Conservation (phyloP, 1,140 invertebrate species). For the Antheraea pernyi region DNA sequence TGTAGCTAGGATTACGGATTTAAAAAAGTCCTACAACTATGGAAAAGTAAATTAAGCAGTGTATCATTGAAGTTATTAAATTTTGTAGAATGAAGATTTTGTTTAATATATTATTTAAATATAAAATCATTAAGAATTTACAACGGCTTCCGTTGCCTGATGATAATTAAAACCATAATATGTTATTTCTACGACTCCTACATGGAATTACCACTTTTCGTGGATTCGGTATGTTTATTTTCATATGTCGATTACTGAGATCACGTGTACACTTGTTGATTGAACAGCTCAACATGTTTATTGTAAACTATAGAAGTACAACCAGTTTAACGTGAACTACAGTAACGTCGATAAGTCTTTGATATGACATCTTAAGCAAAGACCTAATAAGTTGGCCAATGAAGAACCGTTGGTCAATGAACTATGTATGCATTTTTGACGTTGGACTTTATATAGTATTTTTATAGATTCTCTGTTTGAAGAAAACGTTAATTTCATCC, state of each 20-base stretch:
- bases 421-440: constrained; percentile 34
- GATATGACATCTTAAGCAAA: constrained; percentile 13
- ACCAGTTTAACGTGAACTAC: constrained; percentile 39
- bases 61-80: not conserved
- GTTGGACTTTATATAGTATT: constrained; percentile 7
- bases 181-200: not conserved
- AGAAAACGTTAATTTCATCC: not conserved
- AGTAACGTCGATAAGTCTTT: constrained; percentile 3
- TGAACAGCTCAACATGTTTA: constrained; percentile 64
- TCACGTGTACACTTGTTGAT: constrained; percentile 56
- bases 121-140: constrained; percentile 3
- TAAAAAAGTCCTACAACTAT: too few species aligned
- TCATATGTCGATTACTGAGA: constrained; percentile 60
- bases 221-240: constrained; percentile 58
- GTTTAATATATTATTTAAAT: not conserved
- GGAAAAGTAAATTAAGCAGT: too few species aligned
- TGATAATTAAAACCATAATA: not conserved
- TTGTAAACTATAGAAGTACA: constrained; percentile 37
- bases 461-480: not conserved
- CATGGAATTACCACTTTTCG: constrained; percentile 42
- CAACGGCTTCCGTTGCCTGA: not conserved
- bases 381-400: constrained; percentile 27
- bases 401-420: constrained; percentile 39
- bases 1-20: too few species aligned
- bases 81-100: not conserved